These are phyloP conservation scores for Eucriotettix oculatus DNA, from an alignment of 2,888 invertebrate genomes.

Conservation along the genomic window DNA sequence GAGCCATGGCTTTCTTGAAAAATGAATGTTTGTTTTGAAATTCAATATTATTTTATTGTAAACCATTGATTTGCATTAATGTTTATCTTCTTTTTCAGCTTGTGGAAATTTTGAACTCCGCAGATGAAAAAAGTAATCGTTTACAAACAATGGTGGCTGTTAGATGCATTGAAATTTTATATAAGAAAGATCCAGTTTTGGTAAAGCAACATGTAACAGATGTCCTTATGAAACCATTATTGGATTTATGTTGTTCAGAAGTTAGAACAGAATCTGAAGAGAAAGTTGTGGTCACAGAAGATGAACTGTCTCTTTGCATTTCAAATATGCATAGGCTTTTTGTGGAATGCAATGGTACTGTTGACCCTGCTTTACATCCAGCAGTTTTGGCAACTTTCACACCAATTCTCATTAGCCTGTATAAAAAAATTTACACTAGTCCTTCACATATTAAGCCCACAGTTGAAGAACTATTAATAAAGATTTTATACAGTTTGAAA, in stretches of 20 bases:
- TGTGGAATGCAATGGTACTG: background rate
- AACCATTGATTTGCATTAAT: background rate
- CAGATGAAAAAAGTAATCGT: constrained; percentile 5
- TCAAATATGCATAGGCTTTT: constrained; percentile 24
- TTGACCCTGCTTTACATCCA: constrained; percentile 19
- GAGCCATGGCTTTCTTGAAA: no score
- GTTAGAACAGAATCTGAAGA: background rate
- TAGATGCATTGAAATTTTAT: constrained; percentile 33
- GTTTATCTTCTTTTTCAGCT: constrained; percentile 9
- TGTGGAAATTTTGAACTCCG: constrained; percentile 10
- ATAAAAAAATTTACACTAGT: constrained; percentile 15
- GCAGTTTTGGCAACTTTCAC: constrained; percentile 16
- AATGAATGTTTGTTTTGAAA: no score
- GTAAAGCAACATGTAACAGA: constrained; percentile 20
- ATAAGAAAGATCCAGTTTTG: constrained; percentile 16
- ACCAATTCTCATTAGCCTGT: constrained; percentile 18
- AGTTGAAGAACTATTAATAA: constrained; percentile 15
- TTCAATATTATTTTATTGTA: no score
- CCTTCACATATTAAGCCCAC: constrained; percentile 14
- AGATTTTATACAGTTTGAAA: constrained; percentile 13
- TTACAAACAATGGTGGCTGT: constrained; percentile 26
- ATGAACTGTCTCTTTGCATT: constrained; percentile 21
- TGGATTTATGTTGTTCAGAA: constrained; percentile 3
- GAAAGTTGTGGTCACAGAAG: constrained; percentile 17
- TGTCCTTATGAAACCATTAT: constrained; percentile 21